These are phyloP conservation scores for Felis catus DNA, from an alignment of 2,113 vertebrate genomes.

Conservation along the genomic window DNA sequence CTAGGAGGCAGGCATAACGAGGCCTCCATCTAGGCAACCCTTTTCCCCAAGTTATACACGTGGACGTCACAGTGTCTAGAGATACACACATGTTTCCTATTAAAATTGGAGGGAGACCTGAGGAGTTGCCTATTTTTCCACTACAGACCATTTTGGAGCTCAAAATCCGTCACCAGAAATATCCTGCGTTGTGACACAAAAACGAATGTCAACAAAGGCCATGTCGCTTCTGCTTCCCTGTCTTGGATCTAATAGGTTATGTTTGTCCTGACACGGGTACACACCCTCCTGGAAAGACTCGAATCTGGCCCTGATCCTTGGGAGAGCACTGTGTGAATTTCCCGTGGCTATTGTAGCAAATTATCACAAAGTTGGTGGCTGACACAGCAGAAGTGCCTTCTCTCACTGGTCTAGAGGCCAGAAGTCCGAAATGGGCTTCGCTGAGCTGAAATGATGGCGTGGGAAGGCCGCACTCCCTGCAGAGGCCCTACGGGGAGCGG, in stretches of 20 bases:
- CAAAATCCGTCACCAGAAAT: background rate
- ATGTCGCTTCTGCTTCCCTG: background rate
- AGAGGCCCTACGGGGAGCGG: accelerated
- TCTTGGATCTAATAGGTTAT: background rate
- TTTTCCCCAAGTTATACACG: background rate
- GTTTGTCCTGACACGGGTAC: background rate
- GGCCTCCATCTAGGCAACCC: background rate
- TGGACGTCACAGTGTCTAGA: background rate
- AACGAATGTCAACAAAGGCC: background rate
- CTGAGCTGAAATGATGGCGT: background rate
- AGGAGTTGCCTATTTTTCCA: background rate
- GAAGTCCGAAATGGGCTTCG: background rate
- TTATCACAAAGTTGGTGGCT: background rate
- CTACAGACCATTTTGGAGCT: background rate
- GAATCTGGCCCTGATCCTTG: background rate
- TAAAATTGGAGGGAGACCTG: background rate
- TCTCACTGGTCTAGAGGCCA: background rate
- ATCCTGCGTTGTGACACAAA: background rate
- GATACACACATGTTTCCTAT: background rate
- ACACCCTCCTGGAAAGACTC: background rate
- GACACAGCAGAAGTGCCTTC: background rate
- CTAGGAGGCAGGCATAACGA: background rate
- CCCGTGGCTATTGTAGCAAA: background rate
- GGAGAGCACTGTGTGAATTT: background rate
- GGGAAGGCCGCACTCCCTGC: background rate